These are phyloP conservation scores for Xenopus tropicalis DNA, from an alignment of 2,113 vertebrate genomes.

Conservation along the genomic window UCB_Xtro_10.0 CM004446.2:58552501-58553000, in stretches of 20 bases:
- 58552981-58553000: no score
- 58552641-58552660: background rate
- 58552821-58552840: no score
- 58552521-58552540: constrained; percentile 48
- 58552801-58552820: no score
- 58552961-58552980: no score
- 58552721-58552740: background rate
- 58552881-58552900: no score
- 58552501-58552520: constrained; percentile 53
- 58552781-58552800: no score
- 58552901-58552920: no score
- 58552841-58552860: no score
- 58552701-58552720: background rate
- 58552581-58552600: constrained; percentile 30
- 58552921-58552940: no score
- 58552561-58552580: constrained; percentile 41
- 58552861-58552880: no score
- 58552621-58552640: background rate
- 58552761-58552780: background rate
- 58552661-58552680: background rate
- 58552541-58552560: constrained; percentile 44
- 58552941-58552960: no score
- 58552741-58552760: background rate
- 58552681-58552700: background rate
- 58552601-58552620: constrained; percentile 16